These are phyloP conservation scores for Rana temporaria DNA, from an alignment of 2,113 vertebrate genomes.

Conservation along the genomic window DNA sequence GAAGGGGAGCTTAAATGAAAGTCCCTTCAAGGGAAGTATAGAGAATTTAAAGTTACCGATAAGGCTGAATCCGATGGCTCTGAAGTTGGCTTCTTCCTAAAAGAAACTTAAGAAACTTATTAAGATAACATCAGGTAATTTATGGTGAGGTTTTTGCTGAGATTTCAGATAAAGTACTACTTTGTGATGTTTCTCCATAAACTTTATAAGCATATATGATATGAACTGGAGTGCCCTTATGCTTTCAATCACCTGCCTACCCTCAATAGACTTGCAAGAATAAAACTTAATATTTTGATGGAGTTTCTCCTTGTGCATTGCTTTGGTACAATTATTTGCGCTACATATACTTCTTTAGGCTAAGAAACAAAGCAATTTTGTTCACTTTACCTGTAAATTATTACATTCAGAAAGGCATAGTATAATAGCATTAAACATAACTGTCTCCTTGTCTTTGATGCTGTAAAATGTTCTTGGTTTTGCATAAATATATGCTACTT, in stretches of 20 bases:
- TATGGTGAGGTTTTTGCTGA: background rate
- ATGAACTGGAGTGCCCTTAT: background rate
- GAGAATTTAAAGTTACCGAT: constrained; percentile 31
- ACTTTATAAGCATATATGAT: background rate
- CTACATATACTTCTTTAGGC: too few species aligned
- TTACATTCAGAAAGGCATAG: too few species aligned
- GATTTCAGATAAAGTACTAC: constrained; percentile 3
- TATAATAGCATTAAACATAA: too few species aligned
- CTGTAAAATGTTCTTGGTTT: too few species aligned
- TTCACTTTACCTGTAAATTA: too few species aligned
- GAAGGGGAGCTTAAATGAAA: constrained; percentile 16
- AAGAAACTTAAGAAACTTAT: background rate
- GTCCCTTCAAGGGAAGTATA: background rate
- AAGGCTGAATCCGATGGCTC: background rate
- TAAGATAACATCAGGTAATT: constrained; percentile 18
- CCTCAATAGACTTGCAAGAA: background rate
- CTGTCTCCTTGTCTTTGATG: too few species aligned
- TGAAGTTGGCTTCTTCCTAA: background rate
- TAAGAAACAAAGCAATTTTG: too few species aligned
- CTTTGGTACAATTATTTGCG: too few species aligned
- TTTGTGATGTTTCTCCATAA: background rate
- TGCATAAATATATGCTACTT: too few species aligned
- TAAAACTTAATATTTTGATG: background rate
- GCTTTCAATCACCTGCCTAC: background rate
- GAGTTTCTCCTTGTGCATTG: too few species aligned